Percentiles rank a stretch among this genome's conserved stretches.
These are phyloP conservation scores for Polietes domitor DNA, from an alignment of 2,888 invertebrate species.

Conservation along the genomic window DNA sequence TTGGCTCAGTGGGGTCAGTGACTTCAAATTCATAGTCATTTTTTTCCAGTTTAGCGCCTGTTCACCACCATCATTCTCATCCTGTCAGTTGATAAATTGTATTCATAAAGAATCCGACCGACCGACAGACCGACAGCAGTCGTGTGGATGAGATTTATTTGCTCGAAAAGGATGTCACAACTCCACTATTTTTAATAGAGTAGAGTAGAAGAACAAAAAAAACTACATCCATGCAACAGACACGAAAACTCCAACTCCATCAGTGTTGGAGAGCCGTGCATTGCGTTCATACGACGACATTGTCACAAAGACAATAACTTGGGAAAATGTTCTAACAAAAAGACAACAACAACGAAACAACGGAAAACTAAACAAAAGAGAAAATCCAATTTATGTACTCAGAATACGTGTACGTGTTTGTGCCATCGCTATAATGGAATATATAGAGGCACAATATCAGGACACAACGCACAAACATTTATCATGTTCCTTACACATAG, in stretches of 20 bases:
- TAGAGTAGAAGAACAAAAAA: background rate
- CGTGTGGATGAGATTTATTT: constrained; percentile 60
- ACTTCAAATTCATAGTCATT: background rate
- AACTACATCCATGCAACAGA: background rate
- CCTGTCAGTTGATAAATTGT: background rate
- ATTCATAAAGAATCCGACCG: background rate
- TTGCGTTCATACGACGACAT: constrained; percentile 20
- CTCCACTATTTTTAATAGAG: background rate
- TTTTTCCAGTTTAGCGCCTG: background rate
- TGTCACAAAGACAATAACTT: constrained; percentile 54
- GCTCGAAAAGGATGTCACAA: background rate
- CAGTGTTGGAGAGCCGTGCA: background rate
- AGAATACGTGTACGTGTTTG: constrained; percentile 43
- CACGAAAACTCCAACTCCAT: background rate
- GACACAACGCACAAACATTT: background rate
- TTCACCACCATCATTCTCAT: background rate
- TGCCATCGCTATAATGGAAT: constrained; percentile 1
- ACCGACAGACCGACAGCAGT: constrained; percentile 33
- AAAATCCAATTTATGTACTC: constrained; percentile 58
- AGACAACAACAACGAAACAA: constrained; percentile 24
- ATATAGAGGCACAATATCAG: background rate
- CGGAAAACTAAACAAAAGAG: constrained; percentile 32
- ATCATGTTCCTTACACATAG: background rate
- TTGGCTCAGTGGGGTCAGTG: background rate
- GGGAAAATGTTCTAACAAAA: constrained; percentile 29